Conservation (phyloP, 2,888 invertebrate species). For the Rhingia campestris region DNA sequence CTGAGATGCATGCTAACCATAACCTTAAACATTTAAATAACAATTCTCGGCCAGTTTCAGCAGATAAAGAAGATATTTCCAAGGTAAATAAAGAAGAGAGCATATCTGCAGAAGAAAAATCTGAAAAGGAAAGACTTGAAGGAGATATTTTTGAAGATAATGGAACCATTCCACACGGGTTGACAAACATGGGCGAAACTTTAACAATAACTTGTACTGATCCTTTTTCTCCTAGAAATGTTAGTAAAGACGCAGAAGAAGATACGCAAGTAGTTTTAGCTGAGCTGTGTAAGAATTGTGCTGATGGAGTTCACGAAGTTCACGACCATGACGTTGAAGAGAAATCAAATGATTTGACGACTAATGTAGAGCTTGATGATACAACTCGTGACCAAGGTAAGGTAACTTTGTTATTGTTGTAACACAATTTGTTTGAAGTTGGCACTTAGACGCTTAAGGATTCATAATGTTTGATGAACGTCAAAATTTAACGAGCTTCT, state of each 20-base stretch:
- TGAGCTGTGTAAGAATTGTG: conserved; percentile 60
- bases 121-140: not conserved
- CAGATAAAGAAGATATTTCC: conserved; percentile 40
- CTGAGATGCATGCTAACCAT: conserved; percentile 48
- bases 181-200: conserved; percentile 12
- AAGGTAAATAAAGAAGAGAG: conserved; percentile 9
- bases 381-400: conserved; percentile 17
- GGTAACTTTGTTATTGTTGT: not conserved
- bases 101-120: conserved; percentile 16
- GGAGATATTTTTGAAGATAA: conserved; percentile 8
- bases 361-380: conserved; percentile 3
- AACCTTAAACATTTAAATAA: conserved; percentile 47
- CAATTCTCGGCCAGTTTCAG: conserved; percentile 68
- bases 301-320: conserved; percentile 53
- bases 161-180: not conserved
- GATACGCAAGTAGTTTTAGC: not conserved
- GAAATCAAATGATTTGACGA: not conserved
- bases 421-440: too few species aligned
- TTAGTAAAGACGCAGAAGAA: not conserved
- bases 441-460: too few species aligned
- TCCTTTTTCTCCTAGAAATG: conserved; percentile 33
- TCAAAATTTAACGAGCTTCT: too few species aligned
- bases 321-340: not conserved
- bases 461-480: too few species aligned
- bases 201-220: conserved; percentile 19